Evolutionary conservation across 2,113 vertebrate species (phyloP).

Genomic region (Stegostoma tigrinum): DNA sequence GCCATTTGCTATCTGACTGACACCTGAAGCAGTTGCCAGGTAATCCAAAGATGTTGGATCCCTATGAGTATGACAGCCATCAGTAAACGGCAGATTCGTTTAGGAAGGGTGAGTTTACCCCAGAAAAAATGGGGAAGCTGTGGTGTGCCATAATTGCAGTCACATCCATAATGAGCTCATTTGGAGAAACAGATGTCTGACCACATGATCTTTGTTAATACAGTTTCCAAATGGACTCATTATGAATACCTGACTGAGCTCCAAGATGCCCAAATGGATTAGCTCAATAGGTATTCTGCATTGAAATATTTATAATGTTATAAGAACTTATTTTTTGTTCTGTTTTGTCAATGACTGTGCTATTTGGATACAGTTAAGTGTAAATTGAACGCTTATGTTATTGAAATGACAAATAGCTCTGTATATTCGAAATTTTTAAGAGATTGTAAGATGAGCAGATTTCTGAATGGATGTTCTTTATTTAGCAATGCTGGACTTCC

Average conservation of each 20-base stretch:
- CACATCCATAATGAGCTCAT: neutral
- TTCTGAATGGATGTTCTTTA: neutral
- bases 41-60: conserved; percentile 50
- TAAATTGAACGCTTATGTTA: neutral
- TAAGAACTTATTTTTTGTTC: neutral
- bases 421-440: neutral
- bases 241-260: neutral
- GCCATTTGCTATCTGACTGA: conserved; percentile 55
- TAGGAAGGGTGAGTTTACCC: neutral
- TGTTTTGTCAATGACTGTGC: neutral
- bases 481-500: neutral
- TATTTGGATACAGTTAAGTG: neutral
- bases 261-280: neutral
- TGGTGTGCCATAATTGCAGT: no score
- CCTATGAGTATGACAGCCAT: conserved; percentile 43
- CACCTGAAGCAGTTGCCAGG: conserved; percentile 49
- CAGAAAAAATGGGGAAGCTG: no score
- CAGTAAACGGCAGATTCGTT: conserved; percentile 39
- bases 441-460: neutral
- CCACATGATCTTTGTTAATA: neutral
- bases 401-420: neutral
- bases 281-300: neutral
- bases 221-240: neutral
- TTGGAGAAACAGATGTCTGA: neutral
- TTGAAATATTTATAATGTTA: no score